Evolutionary conservation across 2,113 vertebrate genomes (phyloP).

Genomic region (Engraulis encrasicolus): DNA sequence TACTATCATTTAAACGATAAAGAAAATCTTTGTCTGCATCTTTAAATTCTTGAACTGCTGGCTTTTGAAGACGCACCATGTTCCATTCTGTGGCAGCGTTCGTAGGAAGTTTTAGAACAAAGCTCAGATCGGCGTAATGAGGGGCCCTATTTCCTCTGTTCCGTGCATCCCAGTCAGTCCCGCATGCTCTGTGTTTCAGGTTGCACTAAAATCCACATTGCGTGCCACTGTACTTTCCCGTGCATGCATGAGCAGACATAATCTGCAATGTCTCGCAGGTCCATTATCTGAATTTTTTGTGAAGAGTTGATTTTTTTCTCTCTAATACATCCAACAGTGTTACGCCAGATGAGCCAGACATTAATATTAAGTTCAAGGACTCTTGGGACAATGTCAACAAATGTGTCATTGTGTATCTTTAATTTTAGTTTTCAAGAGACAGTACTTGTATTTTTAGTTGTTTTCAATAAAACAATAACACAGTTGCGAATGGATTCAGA

Average conservation of each 20-base stretch:
- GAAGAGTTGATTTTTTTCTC: not conserved
- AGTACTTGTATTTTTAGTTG: not conserved
- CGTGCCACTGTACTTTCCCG: slow-evolving; percentile 45
- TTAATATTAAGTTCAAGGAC: not conserved
- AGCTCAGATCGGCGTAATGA: slow-evolving; percentile 59
- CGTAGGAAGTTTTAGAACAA: slow-evolving; percentile 34
- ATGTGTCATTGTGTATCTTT: not conserved
- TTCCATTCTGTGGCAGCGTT: not conserved
- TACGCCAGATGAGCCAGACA: not conserved
- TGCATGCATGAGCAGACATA: slow-evolving; percentile 49
- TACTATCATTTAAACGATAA: too few relatives aligned
- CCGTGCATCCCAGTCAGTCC: slow-evolving; percentile 43
- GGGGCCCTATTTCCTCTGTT: slow-evolving; percentile 53
- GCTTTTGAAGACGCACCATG: not conserved
- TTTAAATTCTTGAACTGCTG: not conserved
- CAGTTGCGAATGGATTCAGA: too few relatives aligned
- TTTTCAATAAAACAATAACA: too few relatives aligned
- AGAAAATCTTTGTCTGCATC: not conserved
- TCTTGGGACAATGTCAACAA: not conserved
- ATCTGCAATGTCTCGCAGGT: slow-evolving; percentile 50
- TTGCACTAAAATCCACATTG: slow-evolving; percentile 38
- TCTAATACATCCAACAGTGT: not conserved
- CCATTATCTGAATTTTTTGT: slow-evolving; percentile 59
- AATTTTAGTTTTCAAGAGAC: not conserved
- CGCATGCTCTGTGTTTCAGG: slow-evolving; percentile 27